Evolutionary conservation across 2,113 vertebrate genomes (phyloP), one percentile per base, ranked within the genome.

Genomic region (Butorides virescens): DNA sequence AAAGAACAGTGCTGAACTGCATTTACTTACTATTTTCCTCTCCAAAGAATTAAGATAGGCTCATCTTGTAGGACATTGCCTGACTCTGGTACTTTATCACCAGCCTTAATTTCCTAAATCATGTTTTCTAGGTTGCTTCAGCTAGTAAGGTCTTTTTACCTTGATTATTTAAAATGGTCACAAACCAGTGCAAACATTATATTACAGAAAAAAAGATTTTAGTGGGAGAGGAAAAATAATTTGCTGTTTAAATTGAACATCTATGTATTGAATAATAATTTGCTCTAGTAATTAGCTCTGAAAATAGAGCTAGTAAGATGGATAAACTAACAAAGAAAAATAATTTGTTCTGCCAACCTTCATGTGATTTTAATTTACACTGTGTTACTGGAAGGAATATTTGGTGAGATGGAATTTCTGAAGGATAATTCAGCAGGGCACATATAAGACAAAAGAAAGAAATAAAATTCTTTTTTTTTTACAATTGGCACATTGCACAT

Each of bases 271-370:
- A 92, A 91, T 94, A 68, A 74, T 88, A 94, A 88, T 95, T 88
- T 8, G 2, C 22, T 78, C 23, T 22, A 47, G 81, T 78, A 96
- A 93, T 93, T 90, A 88, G 36, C 74, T 95, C 96, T 93, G 90
- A 94, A 86, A 96, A 90, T 75, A 88, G 21, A 71, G 6, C 29
- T 36, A 44, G 72, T 86, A 83, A 91, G 83, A 96, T 91, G 71
- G 74, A 92, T 92, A 96, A 92, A 86, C 37, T 77, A 91, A 86
- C 46, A 37, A 89, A 80, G n/a, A 74, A 66, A 86, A 90, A 82
- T 30, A 76, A 87, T 94, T 88, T 94, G 13, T 83, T 95, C 36
- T 89, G 37, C 63, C 67, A 80, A 19, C 42, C 11, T 83, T 93
- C 50, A 30, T 7, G 1, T 73, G 90, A 88, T 86, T 86, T 88